Conservation (phyloP, 2,113 vertebrate genomes). For the Carassius gibelio region DNA sequence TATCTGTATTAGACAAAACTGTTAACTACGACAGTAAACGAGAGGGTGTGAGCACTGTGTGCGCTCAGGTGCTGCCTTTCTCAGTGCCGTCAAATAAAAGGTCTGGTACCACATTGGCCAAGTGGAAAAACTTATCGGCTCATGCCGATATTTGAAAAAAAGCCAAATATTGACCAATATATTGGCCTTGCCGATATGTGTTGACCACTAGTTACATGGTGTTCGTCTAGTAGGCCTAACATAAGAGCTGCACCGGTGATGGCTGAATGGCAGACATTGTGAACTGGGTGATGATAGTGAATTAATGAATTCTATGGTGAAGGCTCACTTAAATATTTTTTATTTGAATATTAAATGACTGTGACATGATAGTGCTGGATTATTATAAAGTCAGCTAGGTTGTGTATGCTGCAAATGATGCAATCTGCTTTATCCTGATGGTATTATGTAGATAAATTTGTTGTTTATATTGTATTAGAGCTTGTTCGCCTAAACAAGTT, state of each 20-base stretch:
- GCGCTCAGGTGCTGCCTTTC: no score
- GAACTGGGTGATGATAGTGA: background rate
- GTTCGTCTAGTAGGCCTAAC: background rate
- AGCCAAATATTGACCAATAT: no score
- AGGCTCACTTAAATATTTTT: background rate
- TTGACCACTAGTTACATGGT: no score
- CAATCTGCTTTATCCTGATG: background rate
- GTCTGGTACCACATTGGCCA: no score
- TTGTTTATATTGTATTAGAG: background rate
- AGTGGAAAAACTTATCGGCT: no score
- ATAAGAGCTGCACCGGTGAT: background rate
- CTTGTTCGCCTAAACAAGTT: background rate
- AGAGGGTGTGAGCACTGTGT: no score
- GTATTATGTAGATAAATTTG: background rate
- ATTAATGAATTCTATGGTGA: no score
- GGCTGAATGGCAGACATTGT: background rate
- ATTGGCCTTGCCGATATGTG: no score
- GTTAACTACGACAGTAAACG: no score
- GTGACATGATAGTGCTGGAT: background rate
- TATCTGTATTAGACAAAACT: no score
- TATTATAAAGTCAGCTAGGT: background rate
- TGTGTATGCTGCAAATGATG: background rate
- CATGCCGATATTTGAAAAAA: no score
- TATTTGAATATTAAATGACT: background rate
- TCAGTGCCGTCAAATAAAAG: no score